Conservation (phyloP, 2,797 vertebrate genomes). For the Champsocephalus gunnari region DNA sequence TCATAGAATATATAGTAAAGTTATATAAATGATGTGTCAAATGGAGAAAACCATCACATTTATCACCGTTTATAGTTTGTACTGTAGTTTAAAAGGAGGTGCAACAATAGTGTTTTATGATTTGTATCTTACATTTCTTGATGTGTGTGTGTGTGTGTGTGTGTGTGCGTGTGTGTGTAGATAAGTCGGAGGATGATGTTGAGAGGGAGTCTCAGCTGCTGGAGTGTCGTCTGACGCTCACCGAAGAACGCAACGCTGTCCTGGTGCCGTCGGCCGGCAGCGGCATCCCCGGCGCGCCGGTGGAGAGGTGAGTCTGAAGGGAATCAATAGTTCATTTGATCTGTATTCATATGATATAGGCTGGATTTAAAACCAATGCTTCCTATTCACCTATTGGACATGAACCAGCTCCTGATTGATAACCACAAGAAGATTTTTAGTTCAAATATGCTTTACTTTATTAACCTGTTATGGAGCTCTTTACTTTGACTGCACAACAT, state of each 20-base stretch:
- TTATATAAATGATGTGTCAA: no score
- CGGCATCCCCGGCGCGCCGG: constrained; percentile 95
- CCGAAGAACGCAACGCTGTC: constrained; percentile 94
- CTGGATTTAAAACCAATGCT: neutral
- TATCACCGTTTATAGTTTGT: neutral
- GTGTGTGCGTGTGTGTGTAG: constrained; percentile 65
- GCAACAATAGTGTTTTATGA: no score
- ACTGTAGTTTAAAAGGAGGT: neutral
- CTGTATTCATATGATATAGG: no score
- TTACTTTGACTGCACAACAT: neutral
- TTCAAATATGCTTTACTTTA: neutral
- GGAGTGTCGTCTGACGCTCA: constrained; percentile 94
- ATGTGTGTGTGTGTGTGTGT: neutral
- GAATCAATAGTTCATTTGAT: neutral
- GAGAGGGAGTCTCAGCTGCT: constrained; percentile 94
- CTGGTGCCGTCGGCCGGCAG: constrained; percentile 96
- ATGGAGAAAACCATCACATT: neutral
- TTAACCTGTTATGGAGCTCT: neutral
- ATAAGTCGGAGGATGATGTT: constrained; percentile 94
- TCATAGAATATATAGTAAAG: no score
- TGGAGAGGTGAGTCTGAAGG: constrained; percentile 86
- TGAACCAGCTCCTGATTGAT: neutral
- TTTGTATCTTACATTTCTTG: neutral
- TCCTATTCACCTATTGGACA: neutral
- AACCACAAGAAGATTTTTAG: neutral